A percentile compares a stretch with the other conserved stretches of the same genome.
Conservation (phyloP, 2,113 vertebrate species). For the Fulica atra region DNA sequence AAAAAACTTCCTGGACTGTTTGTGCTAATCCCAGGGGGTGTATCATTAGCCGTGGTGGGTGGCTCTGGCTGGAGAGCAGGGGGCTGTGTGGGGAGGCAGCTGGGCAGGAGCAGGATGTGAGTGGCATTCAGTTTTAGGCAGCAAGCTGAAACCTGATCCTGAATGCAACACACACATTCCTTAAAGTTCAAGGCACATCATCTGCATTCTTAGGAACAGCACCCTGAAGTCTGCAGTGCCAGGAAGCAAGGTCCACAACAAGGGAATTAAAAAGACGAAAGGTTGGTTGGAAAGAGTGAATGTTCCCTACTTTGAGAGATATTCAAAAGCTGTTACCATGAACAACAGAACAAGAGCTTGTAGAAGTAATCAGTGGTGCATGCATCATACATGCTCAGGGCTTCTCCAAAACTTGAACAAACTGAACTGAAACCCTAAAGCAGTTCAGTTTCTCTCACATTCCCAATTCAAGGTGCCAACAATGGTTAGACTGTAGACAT, state of each 20-base stretch:
- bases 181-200: conserved; percentile 20
- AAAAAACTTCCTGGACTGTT: not conserved
- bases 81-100: not conserved
- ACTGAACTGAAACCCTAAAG: not conserved
- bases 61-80: not conserved
- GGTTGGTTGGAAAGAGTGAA: not conserved
- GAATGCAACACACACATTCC: not conserved
- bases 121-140: not conserved
- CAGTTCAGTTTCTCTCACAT: not conserved
- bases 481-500: not conserved
- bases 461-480: not conserved
- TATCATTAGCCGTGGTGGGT: not conserved
- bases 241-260: not conserved
- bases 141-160: conserved; percentile 37
- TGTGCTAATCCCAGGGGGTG: not conserved
- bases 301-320: not conserved
- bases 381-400: not conserved
- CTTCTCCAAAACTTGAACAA: not conserved
- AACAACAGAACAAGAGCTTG: not conserved
- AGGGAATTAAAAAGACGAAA: not conserved
- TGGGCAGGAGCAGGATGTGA: not conserved
- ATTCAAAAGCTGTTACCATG: not conserved
- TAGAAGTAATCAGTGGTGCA: not conserved
- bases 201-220: not conserved
- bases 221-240: not conserved